These are phyloP conservation scores for Phalloptychus januarius DNA, from an alignment of 2,797 vertebrate genomes.

Conservation along the genomic window DNA sequence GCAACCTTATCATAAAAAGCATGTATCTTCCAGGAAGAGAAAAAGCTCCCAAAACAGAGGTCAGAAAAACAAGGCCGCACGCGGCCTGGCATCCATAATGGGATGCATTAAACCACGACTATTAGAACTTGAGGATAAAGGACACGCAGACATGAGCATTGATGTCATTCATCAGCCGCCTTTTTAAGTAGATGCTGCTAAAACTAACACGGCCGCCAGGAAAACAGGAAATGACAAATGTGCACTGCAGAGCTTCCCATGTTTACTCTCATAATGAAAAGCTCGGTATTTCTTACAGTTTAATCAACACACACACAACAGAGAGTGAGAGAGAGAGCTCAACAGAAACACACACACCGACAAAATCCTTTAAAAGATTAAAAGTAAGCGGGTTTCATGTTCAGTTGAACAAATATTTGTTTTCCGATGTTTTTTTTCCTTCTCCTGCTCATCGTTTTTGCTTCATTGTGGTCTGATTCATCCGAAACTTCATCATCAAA, in stretches of 20 bases:
- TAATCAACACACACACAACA: neutral
- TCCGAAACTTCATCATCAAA: constrained; percentile 27
- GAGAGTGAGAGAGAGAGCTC: neutral
- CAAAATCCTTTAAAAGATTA: constrained; percentile 29
- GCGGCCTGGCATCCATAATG: constrained; percentile 6
- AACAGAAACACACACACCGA: neutral
- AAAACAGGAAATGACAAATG: constrained; percentile 11
- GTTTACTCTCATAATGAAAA: neutral
- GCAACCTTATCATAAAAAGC: constrained; percentile 16
- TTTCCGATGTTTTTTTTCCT: neutral
- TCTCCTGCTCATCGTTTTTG: neutral
- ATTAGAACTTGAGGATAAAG: neutral
- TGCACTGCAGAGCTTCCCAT: neutral
- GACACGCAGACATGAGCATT: neutral
- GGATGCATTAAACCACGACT: neutral
- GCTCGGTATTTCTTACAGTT: neutral
- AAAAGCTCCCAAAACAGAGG: neutral
- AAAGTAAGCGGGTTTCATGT: constrained; percentile 14
- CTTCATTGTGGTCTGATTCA: constrained; percentile 23
- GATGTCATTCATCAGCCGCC: neutral
- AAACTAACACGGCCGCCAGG: neutral
- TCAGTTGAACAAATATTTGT: constrained; percentile 30
- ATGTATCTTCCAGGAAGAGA: constrained; percentile 6
- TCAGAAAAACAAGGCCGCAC: constrained; percentile 1
- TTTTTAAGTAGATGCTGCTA: neutral